Conservation (phyloP, 2,113 vertebrate genomes). For the Rhodinocichla rosea region DNA sequence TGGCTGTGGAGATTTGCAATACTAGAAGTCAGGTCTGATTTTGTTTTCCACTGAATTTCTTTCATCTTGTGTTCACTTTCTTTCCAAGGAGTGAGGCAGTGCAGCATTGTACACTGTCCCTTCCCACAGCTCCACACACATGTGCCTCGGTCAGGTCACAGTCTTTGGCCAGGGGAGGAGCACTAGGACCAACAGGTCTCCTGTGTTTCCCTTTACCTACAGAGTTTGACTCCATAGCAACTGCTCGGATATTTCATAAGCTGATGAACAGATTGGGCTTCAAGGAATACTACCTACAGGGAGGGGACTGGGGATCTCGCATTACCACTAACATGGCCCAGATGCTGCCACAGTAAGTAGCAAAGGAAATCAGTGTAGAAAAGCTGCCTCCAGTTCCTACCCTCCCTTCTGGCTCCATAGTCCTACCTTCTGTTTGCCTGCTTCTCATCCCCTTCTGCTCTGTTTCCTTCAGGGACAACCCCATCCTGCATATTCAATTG, state of each 20-base stretch:
- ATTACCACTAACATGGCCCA: slow-evolving; percentile 84
- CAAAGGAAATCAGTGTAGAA: neutral
- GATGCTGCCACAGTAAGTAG: slow-evolving; percentile 86
- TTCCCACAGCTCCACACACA: neutral
- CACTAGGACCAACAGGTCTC: neutral
- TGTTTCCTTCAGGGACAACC: neutral
- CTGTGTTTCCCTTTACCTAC: neutral
- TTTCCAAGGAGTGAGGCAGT: neutral
- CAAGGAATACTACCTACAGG: slow-evolving; percentile 84
- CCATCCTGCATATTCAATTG: neutral
- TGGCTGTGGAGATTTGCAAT: neutral
- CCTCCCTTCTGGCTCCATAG: neutral
- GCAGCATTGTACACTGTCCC: neutral
- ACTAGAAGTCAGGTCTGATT: neutral
- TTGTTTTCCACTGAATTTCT: neutral
- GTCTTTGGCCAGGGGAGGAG: neutral
- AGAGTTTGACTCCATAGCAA: slow-evolving; percentile 78
- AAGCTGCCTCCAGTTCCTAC: neutral
- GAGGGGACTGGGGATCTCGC: slow-evolving; percentile 85
- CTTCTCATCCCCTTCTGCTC: neutral
- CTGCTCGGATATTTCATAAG: slow-evolving; percentile 84
- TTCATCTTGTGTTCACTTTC: neutral
- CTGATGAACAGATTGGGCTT: slow-evolving; percentile 89
- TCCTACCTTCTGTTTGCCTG: neutral
- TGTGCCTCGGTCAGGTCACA: fast-evolving